Evolutionary conservation across 1,140 invertebrate species (phyloP).

Genomic region (Mizuhopecten yessoensis): DNA sequence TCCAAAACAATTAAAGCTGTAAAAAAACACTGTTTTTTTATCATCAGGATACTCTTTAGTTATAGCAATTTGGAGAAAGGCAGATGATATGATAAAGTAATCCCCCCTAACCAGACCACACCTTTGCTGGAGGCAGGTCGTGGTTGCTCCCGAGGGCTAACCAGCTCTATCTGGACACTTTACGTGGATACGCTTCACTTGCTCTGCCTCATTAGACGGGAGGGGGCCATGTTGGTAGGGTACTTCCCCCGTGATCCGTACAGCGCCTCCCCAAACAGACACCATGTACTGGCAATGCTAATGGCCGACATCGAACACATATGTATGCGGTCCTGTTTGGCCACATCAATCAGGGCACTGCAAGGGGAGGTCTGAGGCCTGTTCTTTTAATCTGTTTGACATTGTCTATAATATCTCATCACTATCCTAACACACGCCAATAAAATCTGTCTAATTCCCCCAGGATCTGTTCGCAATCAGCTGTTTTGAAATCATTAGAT

Average conservation of each 20-base stretch:
- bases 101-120: background rate
- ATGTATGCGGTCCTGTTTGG: background rate
- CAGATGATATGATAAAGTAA: no score
- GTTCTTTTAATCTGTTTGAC: slow-evolving; percentile 15
- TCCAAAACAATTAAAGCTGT: no score
- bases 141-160: background rate
- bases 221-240: slow-evolving; percentile 19
- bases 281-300: slow-evolving; percentile 38
- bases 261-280: slow-evolving; percentile 16
- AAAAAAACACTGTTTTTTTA: no score
- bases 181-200: slow-evolving; percentile 37
- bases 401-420: slow-evolving; percentile 21
- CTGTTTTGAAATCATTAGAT: background rate
- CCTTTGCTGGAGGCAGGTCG: background rate
- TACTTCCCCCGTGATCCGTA: background rate
- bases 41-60: no score
- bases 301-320: slow-evolving; percentile 7
- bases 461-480: background rate
- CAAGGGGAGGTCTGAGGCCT: slow-evolving; percentile 14
- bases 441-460: slow-evolving; percentile 15
- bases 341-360: slow-evolving; percentile 29
- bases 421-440: background rate
- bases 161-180: slow-evolving; percentile 18
- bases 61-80: no score
- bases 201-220: background rate